Conservation (phyloP, 2,113 vertebrate species). For the Prionailurus viverrinus region DNA sequence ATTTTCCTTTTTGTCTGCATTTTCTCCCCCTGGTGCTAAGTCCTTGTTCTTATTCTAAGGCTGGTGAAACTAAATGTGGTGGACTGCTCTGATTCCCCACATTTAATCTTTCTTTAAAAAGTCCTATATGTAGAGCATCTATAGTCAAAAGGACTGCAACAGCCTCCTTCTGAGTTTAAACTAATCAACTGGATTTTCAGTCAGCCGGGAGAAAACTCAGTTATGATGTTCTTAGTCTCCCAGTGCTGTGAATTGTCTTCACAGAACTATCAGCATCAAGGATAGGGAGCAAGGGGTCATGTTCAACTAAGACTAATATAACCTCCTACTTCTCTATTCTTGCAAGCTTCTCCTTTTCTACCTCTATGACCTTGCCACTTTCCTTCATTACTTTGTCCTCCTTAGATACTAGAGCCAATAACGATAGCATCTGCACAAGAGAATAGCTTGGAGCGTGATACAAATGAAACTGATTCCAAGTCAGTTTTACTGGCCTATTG, state of each 20-base stretch:
- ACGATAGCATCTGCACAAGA: slow-evolving; percentile 53
- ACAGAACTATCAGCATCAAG: slow-evolving; percentile 72
- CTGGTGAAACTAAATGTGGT: background rate
- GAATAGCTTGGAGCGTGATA: slow-evolving; percentile 65
- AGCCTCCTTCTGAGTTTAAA: slow-evolving; percentile 57
- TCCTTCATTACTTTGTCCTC: slow-evolving; percentile 76
- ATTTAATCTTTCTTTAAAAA: slow-evolving; percentile 40
- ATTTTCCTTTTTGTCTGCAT: background rate
- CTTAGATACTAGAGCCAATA: slow-evolving; percentile 66
- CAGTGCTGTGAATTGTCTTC: slow-evolving; percentile 57
- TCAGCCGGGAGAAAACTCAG: slow-evolving; percentile 23
- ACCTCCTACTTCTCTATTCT: slow-evolving; percentile 66
- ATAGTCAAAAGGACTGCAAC: background rate
- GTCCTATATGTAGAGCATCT: slow-evolving; percentile 26
- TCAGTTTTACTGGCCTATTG: slow-evolving; percentile 31
- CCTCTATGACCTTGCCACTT: slow-evolving; percentile 72
- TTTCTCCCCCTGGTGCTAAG: background rate
- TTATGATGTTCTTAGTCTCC: slow-evolving; percentile 38
- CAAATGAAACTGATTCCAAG: slow-evolving; percentile 62
- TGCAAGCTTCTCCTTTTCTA: slow-evolving; percentile 58
- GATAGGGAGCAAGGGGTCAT: slow-evolving; percentile 60
- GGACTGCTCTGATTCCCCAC: background rate
- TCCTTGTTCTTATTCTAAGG: slow-evolving; percentile 25
- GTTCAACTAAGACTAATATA: slow-evolving; percentile 66
- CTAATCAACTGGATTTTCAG: slow-evolving; percentile 62